Evolutionary conservation across 2,797 vertebrate genomes (phyloP).

Genomic region (Bovichtus diacanthus): DNA sequence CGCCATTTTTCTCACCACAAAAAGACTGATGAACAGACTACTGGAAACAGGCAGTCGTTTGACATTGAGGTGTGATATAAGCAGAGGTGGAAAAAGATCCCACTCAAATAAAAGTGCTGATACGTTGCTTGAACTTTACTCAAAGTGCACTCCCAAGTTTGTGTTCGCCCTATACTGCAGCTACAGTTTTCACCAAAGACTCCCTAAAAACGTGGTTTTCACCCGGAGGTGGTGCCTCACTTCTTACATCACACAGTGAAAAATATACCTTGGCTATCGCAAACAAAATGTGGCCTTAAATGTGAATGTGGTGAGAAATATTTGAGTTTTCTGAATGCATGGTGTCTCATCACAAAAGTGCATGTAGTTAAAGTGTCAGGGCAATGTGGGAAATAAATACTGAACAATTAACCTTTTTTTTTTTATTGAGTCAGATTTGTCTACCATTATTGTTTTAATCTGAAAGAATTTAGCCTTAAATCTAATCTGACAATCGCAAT

Average conservation of each 20-base stretch:
- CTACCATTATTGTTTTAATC: too few relatives aligned
- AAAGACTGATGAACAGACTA: not conserved
- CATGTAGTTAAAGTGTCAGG: not conserved
- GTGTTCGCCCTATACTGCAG: too few relatives aligned
- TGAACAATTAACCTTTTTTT: not conserved
- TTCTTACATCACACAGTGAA: too few relatives aligned
- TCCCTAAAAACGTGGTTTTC: too few relatives aligned
- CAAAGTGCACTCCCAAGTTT: too few relatives aligned
- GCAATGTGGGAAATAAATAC: not conserved
- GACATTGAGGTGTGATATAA: slow-evolving; percentile 9
- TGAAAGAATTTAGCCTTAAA: too few relatives aligned
- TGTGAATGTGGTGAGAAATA: not conserved
- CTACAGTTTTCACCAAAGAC: too few relatives aligned
- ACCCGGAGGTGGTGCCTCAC: too few relatives aligned
- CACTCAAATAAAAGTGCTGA: slow-evolving; percentile 11
- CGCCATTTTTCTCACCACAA: not conserved
- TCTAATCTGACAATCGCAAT: too few relatives aligned
- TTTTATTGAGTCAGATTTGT: not conserved
- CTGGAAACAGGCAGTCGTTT: not conserved
- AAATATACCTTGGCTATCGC: too few relatives aligned
- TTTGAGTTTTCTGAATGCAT: not conserved
- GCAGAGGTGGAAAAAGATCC: not conserved
- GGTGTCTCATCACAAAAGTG: not conserved
- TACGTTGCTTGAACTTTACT: not conserved
- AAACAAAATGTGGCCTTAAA: not conserved